phyloP scores from a whole-genome alignment of 64 coral and sea anemone genomes.

The Catalaphyllia jardinei region DNA sequence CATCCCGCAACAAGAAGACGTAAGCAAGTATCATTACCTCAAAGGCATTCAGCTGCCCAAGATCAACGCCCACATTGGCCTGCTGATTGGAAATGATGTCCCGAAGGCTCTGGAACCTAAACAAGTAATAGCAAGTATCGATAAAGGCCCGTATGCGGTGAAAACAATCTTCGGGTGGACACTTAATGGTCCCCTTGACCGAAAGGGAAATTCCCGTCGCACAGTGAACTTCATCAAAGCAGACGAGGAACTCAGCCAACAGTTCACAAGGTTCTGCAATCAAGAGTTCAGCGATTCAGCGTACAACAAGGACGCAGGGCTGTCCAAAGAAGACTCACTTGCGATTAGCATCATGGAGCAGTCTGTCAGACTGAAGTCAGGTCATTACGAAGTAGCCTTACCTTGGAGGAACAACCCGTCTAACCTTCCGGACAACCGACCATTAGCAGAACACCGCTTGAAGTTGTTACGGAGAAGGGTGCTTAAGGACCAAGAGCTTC shows the following conservation, averaged over 20 bases:
- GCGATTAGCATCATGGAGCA: conserved; percentile 19
- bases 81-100: conserved; percentile 31
- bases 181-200: conserved; percentile 12
- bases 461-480: conserved; percentile 3
- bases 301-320: neutral
- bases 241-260: conserved; percentile 3
- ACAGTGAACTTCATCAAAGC: conserved; percentile 33
- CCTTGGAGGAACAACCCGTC: conserved; percentile 33
- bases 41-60: neutral
- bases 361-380: neutral
- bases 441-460: conserved; percentile 7
- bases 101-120: conserved; percentile 48
- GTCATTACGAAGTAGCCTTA: conserved; percentile 41
- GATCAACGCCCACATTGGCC: conserved; percentile 1
- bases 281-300: conserved; percentile 52
- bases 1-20: conserved; percentile 22
- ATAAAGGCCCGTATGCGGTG: conserved; percentile 25
- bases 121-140: conserved; percentile 4
- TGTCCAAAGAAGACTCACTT: conserved; percentile 41
- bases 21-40: conserved; percentile 15
- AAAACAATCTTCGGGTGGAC: conserved; percentile 44
- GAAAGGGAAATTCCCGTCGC: neutral
- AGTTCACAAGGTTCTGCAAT: conserved; percentile 52
- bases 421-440: conserved; percentile 35
- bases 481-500: neutral